A percentile compares a stretch with the other conserved stretches of the same genome.
These are phyloP conservation scores for Terebella lapidaria DNA, from an alignment of 2,888 invertebrate genomes.

Conservation along the genomic window DNA sequence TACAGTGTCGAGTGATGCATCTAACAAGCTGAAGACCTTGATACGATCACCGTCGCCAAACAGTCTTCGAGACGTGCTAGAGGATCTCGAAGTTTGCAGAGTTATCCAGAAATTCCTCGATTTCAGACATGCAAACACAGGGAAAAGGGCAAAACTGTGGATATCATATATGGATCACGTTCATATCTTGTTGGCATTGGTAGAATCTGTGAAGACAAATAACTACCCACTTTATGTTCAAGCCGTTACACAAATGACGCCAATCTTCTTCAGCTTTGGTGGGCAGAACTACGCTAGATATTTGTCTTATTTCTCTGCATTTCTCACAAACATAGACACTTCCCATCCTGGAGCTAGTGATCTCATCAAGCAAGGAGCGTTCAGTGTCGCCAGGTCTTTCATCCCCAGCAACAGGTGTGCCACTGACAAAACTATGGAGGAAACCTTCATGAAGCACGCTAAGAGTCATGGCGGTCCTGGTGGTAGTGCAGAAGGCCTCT, in stretches of 20 bases:
- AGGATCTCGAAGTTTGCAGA: too few relatives aligned
- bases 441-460: slow-evolving; percentile 21
- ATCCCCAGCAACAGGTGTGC: slow-evolving; percentile 2
- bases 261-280: not conserved
- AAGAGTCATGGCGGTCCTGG: slow-evolving; percentile 13
- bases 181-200: not conserved
- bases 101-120: too few relatives aligned
- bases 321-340: slow-evolving; percentile 4
- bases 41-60: too few relatives aligned
- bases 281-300: slow-evolving; percentile 5
- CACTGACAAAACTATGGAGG: slow-evolving; percentile 17
- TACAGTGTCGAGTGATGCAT: too few relatives aligned
- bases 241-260: not conserved
- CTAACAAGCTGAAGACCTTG: too few relatives aligned
- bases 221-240: not conserved
- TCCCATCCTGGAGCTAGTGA: slow-evolving; percentile 1
- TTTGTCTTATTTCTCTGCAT: slow-evolving; percentile 1
- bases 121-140: too few relatives aligned
- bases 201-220: not conserved
- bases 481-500: slow-evolving; percentile 19
- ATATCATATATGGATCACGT: too few relatives aligned
- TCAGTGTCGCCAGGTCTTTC: slow-evolving; percentile 3
- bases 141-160: too few relatives aligned
- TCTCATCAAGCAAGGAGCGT: not conserved
- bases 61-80: too few relatives aligned